Base-by-base conservation (phyloP, 1,140 invertebrate genomes). In the Drosophila serrata region DNA sequence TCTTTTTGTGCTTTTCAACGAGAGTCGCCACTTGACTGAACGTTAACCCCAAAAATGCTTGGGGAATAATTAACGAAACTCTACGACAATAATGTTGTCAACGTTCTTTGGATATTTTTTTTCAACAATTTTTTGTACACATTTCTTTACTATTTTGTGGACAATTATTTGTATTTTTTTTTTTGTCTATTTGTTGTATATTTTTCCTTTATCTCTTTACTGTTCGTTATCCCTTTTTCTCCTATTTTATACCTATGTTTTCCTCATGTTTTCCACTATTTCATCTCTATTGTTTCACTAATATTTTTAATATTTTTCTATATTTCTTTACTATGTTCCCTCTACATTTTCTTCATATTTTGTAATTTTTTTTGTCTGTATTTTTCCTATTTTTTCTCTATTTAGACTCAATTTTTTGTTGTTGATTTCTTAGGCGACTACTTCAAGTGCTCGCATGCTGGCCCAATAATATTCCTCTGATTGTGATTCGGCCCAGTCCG, bases 361-460 rank as follows among this genome's bases (percentile, higher is more conserved):
- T n/a, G n/a, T n/a, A n/a, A n/a, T n/a, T n/a, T n/a, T n/a, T n/a
- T n/a, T n/a, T n/a, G n/a, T n/a, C n/a, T n/a, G n/a, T n/a, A n/a
- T 27, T 9, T 12, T 17, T 5, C 12, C 19, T 8, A n/a, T 46
- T 46, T 43, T 43, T 43, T 6, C 11, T 19, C 5, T 3, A 4
- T 24, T 24, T 24, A 3, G 24, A n/a, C n/a, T 24, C 24, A 3
- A 24, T 2, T 24, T 24, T 24, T 24, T 24, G 2, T 24, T 24
- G 24, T 45, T 13, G 2, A 11, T n/a, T 48, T 37, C 29, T 15
- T 24, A 15, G 0, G 43, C 43, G 43, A 22, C 45, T 29, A 27
- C 37, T 37, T 67, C 35, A 80, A 88, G 84, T 67, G 77, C 84
- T 90, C 85, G 85, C 81, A 84, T 78, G 77, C 78, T 74, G 84